Percentiles rank a stretch among this genome's conserved stretches.
Evolutionary conservation across 2,888 invertebrate genomes (phyloP).

Genomic region (Ctena decussata): DNA sequence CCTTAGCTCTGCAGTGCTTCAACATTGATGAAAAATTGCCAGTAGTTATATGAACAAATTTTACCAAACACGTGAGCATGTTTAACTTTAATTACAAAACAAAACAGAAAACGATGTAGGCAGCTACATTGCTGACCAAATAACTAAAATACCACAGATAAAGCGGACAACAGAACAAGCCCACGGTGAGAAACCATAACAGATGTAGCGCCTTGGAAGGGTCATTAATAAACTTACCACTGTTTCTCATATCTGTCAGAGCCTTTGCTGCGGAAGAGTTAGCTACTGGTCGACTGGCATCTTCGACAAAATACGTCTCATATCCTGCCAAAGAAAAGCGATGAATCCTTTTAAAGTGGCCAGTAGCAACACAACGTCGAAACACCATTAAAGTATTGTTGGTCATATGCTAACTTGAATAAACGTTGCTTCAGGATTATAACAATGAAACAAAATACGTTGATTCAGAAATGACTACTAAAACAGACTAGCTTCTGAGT

Average conservation of each 20-base stretch:
- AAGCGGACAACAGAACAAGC: not conserved
- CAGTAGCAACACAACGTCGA: no score
- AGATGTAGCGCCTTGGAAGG: not conserved
- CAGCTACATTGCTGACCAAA: not conserved
- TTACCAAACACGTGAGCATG: not conserved
- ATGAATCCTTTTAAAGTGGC: no score
- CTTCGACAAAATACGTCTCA: constrained; percentile 53
- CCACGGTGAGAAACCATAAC: not conserved
- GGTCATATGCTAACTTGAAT: no score
- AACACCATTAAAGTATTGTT: no score
- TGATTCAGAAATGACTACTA: no score
- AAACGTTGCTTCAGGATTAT: no score
- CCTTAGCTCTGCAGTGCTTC: no score
- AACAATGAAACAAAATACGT: no score
- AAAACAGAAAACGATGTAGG: not conserved
- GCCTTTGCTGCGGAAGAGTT: constrained; percentile 25
- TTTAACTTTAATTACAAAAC: not conserved
- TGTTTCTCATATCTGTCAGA: constrained; percentile 34
- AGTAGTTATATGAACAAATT: no score
- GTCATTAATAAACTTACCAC: constrained; percentile 33
- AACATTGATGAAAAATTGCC: no score
- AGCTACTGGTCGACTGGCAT: constrained; percentile 56
- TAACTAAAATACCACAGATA: not conserved
- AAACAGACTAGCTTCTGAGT: no score
- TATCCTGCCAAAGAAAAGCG: constrained; percentile 47